Conservation (phyloP, 2,797 vertebrate genomes). For the Aviceda cuculoides region DNA sequence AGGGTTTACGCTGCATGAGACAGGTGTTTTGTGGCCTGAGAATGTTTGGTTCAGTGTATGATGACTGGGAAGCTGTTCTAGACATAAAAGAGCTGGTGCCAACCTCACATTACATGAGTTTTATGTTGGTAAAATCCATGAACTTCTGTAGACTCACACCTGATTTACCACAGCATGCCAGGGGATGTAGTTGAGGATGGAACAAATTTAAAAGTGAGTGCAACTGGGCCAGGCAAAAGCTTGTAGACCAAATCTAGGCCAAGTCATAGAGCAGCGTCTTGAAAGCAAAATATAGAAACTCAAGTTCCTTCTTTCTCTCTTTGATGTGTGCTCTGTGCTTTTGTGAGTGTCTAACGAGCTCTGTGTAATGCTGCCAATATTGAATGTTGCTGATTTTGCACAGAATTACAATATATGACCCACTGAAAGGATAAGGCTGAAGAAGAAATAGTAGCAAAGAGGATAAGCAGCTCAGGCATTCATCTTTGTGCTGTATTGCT, state of each 20-base stretch:
- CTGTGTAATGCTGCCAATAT: conserved; percentile 19
- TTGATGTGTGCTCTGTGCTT: conserved; percentile 51
- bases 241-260: conserved; percentile 43
- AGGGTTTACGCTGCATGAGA: neutral
- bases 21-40: neutral
- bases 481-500: neutral
- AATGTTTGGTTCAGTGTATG: neutral
- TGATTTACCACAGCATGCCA: neutral
- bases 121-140: neutral
- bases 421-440: neutral
- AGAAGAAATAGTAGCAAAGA: conserved; percentile 1
- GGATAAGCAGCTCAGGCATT: conserved; percentile 5
- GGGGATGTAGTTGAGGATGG: neutral
- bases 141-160: neutral
- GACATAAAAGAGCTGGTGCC: neutral
- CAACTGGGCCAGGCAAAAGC: neutral
- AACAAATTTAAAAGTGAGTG: neutral
- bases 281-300: conserved; percentile 26
- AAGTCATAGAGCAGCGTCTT: neutral
- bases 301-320: conserved; percentile 24
- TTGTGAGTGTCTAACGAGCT: conserved; percentile 47
- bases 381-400: conserved; percentile 46
- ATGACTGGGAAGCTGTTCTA: neutral
- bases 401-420: neutral
- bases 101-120: neutral